Evolutionary conservation across 2,888 invertebrate species (phyloP).

Genomic region (Aphidius colemani): DNA sequence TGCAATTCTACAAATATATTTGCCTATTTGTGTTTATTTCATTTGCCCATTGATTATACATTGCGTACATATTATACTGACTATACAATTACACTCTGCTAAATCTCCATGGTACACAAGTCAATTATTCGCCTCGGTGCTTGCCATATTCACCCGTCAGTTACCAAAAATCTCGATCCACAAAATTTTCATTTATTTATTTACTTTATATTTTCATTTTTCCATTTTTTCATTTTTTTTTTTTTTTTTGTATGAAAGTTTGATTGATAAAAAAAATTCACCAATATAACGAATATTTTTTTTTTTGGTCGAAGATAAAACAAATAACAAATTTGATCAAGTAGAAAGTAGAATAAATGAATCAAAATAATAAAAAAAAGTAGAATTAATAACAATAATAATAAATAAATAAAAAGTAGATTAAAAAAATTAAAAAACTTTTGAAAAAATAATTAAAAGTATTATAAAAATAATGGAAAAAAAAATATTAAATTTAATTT

Average conservation of each 20-base stretch:
- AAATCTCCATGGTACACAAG: conserved; percentile 20
- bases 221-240: neutral
- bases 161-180: conserved; percentile 4
- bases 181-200: conserved; percentile 9
- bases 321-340: too few relatives aligned
- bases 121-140: conserved; percentile 18
- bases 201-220: conserved; percentile 5
- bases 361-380: too few relatives aligned
- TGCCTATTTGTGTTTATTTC: neutral
- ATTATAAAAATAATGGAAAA: neutral
- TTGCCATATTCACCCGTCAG: neutral
- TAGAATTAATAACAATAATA: too few relatives aligned
- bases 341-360: too few relatives aligned
- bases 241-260: conserved; percentile 7
- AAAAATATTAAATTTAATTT: conserved; percentile 6
- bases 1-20: neutral
- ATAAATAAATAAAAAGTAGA: neutral
- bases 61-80: conserved; percentile 12
- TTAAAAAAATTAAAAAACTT: neutral
- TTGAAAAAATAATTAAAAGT: neutral
- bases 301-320: too few relatives aligned
- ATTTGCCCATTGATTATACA: conserved; percentile 2
- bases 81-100: conserved; percentile 19
- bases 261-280: conserved; percentile 17
- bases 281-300: conserved; percentile 1